phyloP scores from a whole-genome alignment of 2,888 invertebrate species.

The Melanophora roralis region DNA sequence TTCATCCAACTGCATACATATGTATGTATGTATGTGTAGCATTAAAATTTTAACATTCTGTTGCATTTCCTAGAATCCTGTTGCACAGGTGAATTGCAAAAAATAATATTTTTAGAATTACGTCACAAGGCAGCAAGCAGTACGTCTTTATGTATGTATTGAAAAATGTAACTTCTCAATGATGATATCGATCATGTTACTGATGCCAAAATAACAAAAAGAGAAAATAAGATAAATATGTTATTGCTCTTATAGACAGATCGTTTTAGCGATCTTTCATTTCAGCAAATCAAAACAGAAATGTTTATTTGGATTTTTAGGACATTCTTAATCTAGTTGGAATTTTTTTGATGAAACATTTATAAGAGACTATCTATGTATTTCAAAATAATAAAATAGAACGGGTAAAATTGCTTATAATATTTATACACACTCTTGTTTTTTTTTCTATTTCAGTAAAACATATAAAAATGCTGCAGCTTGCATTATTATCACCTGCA shows the following conservation, averaged over 20 bases:
- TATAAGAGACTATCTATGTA: no score
- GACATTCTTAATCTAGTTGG: background rate
- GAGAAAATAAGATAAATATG: background rate
- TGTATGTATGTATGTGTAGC: conserved; percentile 12
- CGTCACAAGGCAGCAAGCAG: conserved; percentile 38
- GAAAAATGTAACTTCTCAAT: background rate
- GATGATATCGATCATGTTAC: background rate
- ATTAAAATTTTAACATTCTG: background rate
- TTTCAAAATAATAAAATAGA: no score
- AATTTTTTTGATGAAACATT: background rate
- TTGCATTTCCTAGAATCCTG: conserved; percentile 40
- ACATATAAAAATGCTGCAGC: no score
- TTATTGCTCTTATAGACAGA: background rate
- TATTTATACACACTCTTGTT: no score
- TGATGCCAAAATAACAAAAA: background rate
- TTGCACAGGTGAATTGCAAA: conserved; percentile 53
- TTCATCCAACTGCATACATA: no score
- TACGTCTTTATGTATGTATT: no score
- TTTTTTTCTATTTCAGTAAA: no score
- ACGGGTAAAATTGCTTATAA: no score
- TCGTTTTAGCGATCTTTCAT: no score
- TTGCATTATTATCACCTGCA: no score
- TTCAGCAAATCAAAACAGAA: no score
- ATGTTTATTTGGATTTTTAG: background rate
- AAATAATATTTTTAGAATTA: conserved; percentile 25